Evolutionary conservation across 2,113 vertebrate genomes (phyloP), one percentile per base, ranked within the genome.

Genomic region (Erythrolamprus reginae): DNA sequence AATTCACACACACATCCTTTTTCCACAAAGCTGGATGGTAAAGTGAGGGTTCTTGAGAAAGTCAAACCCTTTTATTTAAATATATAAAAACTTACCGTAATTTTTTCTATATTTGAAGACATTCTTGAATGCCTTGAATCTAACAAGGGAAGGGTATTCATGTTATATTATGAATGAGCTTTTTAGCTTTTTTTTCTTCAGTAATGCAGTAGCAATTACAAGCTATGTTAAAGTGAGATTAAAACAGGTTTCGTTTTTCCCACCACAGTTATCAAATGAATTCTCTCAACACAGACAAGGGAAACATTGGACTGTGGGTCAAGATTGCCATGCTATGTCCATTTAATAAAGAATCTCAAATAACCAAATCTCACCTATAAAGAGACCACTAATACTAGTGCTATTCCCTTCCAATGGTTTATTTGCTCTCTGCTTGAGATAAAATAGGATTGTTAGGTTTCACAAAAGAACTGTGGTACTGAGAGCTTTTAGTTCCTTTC

Each of bases 81-180:
- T 70, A 45, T 83, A 47, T 89, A 87, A 92, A 82, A 92, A 93
- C 83, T 89, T 90, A 92, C 91, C 82, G 50, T 88, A 90, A 45
- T 0, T 65, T 92, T 92, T 92, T 90, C 89, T 90, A 92, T 52
- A 88, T 88, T 21, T 88, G 86, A 88, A 92, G 91, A 92, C 88
- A 90, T 88, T 88, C 89, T 90, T 92, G 91, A 92, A 88, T 90
- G 86, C 50, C 86, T 92, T 92, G 86, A 70, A 90, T 90, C 91
- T 77, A 90, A 92, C 89, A 85, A 90, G 89, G 50, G 56, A 90
- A 92, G 82, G 70, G 77, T 89, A 85, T 88, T 92, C 38, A 38
- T 88, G 82, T 92, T 90, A 53, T 82, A 89, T 82, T 92, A 45
- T 88, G 58, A 90, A 90, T 89, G 89, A 88, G 42, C 51, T 86